phyloP scores from a whole-genome alignment of 2,113 vertebrate genomes.

The Gobiocypris rarus region DNA sequence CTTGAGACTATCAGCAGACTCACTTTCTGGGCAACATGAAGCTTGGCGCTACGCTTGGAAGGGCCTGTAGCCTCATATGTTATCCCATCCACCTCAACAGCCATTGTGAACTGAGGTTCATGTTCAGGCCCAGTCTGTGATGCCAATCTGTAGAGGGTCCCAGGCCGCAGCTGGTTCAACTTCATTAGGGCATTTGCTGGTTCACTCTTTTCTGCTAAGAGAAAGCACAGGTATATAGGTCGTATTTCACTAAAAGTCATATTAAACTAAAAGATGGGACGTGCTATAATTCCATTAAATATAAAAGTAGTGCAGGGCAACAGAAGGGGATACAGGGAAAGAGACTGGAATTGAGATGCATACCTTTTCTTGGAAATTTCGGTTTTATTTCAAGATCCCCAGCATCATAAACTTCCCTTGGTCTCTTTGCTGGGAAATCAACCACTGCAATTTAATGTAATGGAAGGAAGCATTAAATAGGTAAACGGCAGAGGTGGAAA shows the following conservation, averaged over 20 bases:
- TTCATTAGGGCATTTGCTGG: constrained; percentile 96
- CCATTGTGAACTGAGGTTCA: constrained; percentile 94
- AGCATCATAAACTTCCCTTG: constrained; percentile 77
- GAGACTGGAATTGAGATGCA: not conserved
- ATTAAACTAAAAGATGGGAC: not conserved
- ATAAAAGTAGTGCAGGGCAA: not conserved
- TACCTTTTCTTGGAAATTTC: constrained; percentile 92
- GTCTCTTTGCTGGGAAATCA: constrained; percentile 80
- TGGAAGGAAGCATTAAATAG: constrained; percentile 56
- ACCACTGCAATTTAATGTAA: constrained; percentile 80
- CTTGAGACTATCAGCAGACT: constrained; percentile 7
- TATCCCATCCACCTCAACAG: constrained; percentile 89
- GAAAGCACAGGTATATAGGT: not conserved
- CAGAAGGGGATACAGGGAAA: not conserved
- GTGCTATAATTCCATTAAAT: not conserved
- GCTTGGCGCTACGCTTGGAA: constrained; percentile 91
- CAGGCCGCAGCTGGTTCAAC: constrained; percentile 91
- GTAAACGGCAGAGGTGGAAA: too few relatives aligned
- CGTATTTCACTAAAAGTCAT: not conserved
- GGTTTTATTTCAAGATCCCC: constrained; percentile 87
- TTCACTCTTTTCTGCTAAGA: constrained; percentile 54
- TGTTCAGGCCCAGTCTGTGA: constrained; percentile 94
- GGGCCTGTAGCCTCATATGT: constrained; percentile 89
- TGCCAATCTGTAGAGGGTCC: constrained; percentile 89
- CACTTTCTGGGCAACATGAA: constrained; percentile 93